These are phyloP conservation scores for Luperina nickerlii DNA, from an alignment of 2,888 invertebrate species.

Conservation along the genomic window DNA sequence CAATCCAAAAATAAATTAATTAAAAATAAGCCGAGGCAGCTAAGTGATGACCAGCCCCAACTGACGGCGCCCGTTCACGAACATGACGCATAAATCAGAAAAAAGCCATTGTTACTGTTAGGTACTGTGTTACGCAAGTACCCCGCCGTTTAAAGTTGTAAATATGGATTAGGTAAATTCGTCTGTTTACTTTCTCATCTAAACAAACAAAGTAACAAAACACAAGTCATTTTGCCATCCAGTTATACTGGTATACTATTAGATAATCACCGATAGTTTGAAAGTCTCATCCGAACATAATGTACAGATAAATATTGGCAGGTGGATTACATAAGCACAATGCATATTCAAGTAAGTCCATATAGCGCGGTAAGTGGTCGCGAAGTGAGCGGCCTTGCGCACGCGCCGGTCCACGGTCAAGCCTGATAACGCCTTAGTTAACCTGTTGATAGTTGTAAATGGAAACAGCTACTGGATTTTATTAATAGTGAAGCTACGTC, in stretches of 20 bases:
- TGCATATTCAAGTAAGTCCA: conserved; percentile 29
- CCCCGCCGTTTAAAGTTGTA: neutral
- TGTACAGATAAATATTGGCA: conserved; percentile 5
- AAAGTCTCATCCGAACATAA: conserved; percentile 21
- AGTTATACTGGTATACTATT: conserved; percentile 12
- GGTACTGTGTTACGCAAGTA: neutral
- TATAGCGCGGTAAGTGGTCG: conserved; percentile 44
- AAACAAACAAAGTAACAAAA: neutral
- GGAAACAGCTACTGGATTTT: neutral
- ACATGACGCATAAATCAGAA: too few species aligned
- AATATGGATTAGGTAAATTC: neutral
- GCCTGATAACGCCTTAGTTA: conserved; percentile 42
- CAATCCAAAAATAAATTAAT: too few species aligned
- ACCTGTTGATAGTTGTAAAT: neutral
- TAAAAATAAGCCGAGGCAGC: too few species aligned
- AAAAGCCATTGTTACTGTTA: neutral
- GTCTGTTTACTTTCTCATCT: neutral
- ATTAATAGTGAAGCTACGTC: neutral
- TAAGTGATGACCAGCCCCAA: too few species aligned
- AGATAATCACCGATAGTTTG: neutral
- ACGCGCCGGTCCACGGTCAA: conserved; percentile 67
- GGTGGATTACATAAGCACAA: conserved; percentile 44
- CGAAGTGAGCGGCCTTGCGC: conserved; percentile 59
- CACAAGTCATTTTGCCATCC: neutral
- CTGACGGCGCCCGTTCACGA: too few species aligned